A percentile compares a stretch with the other conserved stretches of the same genome.
Evolutionary conservation across 2,888 invertebrate species (phyloP).

Genomic region (Pseudococcus jackbeardsleyi): DNA sequence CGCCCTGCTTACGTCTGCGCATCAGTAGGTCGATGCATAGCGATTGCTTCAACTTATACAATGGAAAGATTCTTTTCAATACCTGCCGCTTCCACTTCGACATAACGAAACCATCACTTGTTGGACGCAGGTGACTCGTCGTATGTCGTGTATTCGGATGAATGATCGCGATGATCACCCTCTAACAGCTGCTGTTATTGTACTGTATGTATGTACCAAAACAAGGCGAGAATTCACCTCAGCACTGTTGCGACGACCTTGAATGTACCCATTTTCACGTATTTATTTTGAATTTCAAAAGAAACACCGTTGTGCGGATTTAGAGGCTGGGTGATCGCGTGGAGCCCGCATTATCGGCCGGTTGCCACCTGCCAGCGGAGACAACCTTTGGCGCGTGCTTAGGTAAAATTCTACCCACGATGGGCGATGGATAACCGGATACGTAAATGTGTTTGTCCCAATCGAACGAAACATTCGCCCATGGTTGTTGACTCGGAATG

Average conservation of each 20-base stretch:
- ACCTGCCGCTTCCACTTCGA: background rate
- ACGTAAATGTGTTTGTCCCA: too few relatives aligned
- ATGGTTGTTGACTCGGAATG: too few relatives aligned
- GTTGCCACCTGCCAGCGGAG: background rate
- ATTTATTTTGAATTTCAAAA: background rate
- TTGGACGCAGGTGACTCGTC: background rate
- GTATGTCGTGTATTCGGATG: background rate
- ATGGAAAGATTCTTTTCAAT: background rate
- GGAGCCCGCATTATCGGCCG: conserved; percentile 12
- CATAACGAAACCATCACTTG: background rate
- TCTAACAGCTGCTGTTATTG: background rate
- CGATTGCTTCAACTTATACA: background rate
- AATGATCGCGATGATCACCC: background rate
- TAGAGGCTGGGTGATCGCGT: background rate
- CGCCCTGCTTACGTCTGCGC: too few relatives aligned
- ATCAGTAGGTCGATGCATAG: background rate
- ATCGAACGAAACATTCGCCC: too few relatives aligned
- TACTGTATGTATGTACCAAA: background rate
- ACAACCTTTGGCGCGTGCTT: conserved; percentile 15
- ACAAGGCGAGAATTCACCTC: background rate
- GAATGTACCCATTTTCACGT: background rate
- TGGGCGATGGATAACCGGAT: background rate
- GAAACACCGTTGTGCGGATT: background rate
- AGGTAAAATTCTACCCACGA: background rate
- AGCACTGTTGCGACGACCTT: background rate